Evolutionary conservation across 2,888 invertebrate species (phyloP).

Genomic region (Lymantria monacha): DNA sequence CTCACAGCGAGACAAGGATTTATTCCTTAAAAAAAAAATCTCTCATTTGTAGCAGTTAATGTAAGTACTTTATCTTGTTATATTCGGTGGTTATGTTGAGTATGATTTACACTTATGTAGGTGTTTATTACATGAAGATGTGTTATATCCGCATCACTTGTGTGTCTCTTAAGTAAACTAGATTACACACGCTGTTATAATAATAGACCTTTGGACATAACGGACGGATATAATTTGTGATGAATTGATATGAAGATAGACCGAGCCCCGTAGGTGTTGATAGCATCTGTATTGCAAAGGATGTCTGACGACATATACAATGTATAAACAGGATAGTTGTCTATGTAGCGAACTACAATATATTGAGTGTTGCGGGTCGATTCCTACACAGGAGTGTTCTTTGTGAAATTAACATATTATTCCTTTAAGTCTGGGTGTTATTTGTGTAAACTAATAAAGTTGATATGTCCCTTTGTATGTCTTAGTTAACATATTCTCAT

Average conservation of each 20-base stretch:
- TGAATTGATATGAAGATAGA: not conserved
- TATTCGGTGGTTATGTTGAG: constrained; percentile 4
- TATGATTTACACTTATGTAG: constrained; percentile 11
- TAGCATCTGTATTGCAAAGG: not conserved
- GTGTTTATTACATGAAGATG: constrained; percentile 9
- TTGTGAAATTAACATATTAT: too few species aligned
- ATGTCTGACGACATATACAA: too few species aligned
- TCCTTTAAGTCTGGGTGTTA: too few species aligned
- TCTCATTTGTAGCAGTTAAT: too few species aligned
- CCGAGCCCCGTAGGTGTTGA: not conserved
- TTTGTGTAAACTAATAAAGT: too few species aligned
- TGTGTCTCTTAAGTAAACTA: not conserved
- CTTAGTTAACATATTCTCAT: too few species aligned
- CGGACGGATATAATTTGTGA: not conserved
- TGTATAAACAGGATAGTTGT: too few species aligned
- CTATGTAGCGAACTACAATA: too few species aligned
- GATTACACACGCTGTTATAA: not conserved
- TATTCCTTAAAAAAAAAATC: too few species aligned
- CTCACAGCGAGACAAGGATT: too few species aligned
- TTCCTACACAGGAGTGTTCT: not conserved
- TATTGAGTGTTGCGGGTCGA: not conserved
- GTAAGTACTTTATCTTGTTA: too few species aligned
- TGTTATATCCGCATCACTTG: constrained; percentile 2
- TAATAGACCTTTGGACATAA: not conserved
- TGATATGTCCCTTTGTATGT: too few species aligned